Evolutionary conservation across 2,888 invertebrate genomes (phyloP).

Genomic region (Philereme transversata): DNA sequence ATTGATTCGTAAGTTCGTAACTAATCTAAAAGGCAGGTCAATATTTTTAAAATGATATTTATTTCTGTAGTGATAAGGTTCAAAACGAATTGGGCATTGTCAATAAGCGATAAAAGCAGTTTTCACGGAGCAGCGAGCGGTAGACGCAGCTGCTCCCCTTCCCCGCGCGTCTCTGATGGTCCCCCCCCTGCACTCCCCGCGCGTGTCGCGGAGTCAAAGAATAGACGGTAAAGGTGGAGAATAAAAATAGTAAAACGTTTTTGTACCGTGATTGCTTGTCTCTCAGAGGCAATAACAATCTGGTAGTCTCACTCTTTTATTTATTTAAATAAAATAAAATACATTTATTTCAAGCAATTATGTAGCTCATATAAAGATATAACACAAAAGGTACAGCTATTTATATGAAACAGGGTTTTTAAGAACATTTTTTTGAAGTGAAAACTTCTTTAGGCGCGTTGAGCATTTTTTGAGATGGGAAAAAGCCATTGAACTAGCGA

Average conservation of each 20-base stretch:
- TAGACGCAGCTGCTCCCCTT: slow-evolving; percentile 77
- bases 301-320: too few relatives aligned
- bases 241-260: background rate
- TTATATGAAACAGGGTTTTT: too few relatives aligned
- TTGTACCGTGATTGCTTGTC: background rate
- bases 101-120: slow-evolving; percentile 67
- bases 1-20: slow-evolving; percentile 14
- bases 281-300: slow-evolving; percentile 6
- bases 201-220: slow-evolving; percentile 74
- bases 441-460: too few relatives aligned
- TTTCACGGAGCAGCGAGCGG: slow-evolving; percentile 69
- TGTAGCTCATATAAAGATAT: too few relatives aligned
- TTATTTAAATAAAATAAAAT: too few relatives aligned
- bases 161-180: slow-evolving; percentile 45
- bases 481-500: too few relatives aligned
- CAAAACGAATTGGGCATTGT: slow-evolving; percentile 40
- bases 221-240: slow-evolving; percentile 26
- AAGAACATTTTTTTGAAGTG: too few relatives aligned
- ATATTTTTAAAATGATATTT: slow-evolving; percentile 28
- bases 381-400: too few relatives aligned
- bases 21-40: slow-evolving; percentile 6
- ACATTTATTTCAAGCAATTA: too few relatives aligned
- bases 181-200: slow-evolving; percentile 60
- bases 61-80: fast-evolving
- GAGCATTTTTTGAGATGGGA: too few relatives aligned